A percentile compares a stretch with the other conserved stretches of the same genome.
Evolutionary conservation across 2,888 invertebrate species (phyloP).

Genomic region (Orthonychiurus folsomi): DNA sequence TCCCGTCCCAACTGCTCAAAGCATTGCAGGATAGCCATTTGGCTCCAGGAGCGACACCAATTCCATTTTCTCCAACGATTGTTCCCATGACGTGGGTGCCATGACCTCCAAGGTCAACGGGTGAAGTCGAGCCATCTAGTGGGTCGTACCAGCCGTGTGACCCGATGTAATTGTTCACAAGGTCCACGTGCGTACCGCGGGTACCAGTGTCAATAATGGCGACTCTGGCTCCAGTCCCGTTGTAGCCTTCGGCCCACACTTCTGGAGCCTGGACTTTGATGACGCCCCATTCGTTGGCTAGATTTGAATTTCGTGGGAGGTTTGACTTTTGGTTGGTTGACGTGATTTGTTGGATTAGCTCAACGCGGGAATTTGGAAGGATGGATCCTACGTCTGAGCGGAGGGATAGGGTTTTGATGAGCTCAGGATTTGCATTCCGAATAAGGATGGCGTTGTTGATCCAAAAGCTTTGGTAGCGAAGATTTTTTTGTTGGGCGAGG

Average conservation of each 20-base stretch:
- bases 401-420: too few relatives aligned
- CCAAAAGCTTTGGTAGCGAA: too few relatives aligned
- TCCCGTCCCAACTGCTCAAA: not conserved
- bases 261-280: slow-evolving; percentile 7
- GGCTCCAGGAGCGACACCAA: slow-evolving; percentile 10
- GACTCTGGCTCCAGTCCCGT: slow-evolving; percentile 2
- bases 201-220: slow-evolving; percentile 13
- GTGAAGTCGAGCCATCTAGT: too few relatives aligned
- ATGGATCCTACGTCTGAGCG: too few relatives aligned
- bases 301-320: too few relatives aligned
- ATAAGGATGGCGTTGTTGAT: too few relatives aligned
- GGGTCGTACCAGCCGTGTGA: not conserved
- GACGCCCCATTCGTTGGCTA: slow-evolving; percentile 8
- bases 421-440: too few relatives aligned
- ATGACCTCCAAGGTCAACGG: too few relatives aligned
- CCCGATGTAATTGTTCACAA: not conserved
- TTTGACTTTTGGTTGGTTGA: too few relatives aligned
- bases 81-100: slow-evolving; percentile 10
- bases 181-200: slow-evolving; percentile 9
- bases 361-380: too few relatives aligned
- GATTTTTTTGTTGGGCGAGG: too few relatives aligned
- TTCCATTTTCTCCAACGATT: slow-evolving; percentile 12
- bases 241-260: slow-evolving; percentile 4
- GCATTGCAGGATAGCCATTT: slow-evolving; percentile 9
- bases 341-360: too few relatives aligned